Evolutionary conservation across 2,888 invertebrate genomes (phyloP).

Genomic region (Diloba caeruleocephala): DNA sequence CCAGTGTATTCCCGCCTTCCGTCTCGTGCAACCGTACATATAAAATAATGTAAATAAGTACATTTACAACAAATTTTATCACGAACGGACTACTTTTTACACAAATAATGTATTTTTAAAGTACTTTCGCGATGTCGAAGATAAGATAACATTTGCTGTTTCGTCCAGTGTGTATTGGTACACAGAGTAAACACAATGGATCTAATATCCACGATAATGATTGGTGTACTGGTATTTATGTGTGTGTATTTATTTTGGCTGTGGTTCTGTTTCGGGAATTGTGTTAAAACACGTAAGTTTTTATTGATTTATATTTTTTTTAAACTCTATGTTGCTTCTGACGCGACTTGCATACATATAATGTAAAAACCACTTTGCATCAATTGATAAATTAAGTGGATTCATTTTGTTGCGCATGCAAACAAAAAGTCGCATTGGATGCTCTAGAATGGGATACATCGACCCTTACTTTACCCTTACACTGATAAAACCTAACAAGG

Average conservation of each 20-base stretch:
- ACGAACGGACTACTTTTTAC: slow-evolving; percentile 10
- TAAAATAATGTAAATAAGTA: slow-evolving; percentile 5
- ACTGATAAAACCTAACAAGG: no score
- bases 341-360: no score
- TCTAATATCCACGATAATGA: slow-evolving; percentile 60
- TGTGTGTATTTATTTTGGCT: slow-evolving; percentile 77
- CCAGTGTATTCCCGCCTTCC: slow-evolving; percentile 29
- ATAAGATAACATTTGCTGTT: slow-evolving; percentile 40
- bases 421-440: no score
- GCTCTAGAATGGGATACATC: no score
- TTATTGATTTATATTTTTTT: not conserved
- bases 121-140: slow-evolving; percentile 27
- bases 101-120: slow-evolving; percentile 11
- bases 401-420: no score
- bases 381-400: no score
- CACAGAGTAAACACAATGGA: slow-evolving; percentile 66
- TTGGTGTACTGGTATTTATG: slow-evolving; percentile 71
- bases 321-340: not conserved
- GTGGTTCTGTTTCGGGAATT: slow-evolving; percentile 83
- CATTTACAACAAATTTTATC: not conserved
- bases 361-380: no score
- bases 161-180: slow-evolving; percentile 26
- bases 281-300: slow-evolving; percentile 72
- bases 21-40: slow-evolving; percentile 6
- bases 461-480: no score